Percentiles rank a stretch among this genome's conserved stretches.
Evolutionary conservation across 2,888 invertebrate genomes (phyloP).

Genomic region (Erebia ligea): DNA sequence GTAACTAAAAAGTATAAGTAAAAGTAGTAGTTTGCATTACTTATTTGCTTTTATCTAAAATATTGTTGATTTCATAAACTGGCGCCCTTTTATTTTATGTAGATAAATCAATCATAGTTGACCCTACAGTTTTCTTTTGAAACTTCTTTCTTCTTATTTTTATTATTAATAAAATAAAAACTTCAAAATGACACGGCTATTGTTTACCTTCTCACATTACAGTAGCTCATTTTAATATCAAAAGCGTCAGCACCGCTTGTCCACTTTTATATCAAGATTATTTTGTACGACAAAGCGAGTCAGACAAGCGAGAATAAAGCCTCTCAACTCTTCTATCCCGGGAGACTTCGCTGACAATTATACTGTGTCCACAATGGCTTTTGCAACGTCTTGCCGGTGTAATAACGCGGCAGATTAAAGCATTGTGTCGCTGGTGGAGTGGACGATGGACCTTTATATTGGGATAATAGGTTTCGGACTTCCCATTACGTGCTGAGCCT

Average conservation of each 20-base stretch:
- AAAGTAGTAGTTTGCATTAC: too few species aligned
- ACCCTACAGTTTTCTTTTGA: too few species aligned
- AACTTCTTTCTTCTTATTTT: too few species aligned
- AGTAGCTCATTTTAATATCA: constrained; percentile 16
- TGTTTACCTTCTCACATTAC: constrained; percentile 5
- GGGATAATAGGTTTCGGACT: constrained; percentile 52
- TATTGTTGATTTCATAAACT: too few species aligned
- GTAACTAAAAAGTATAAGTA: too few species aligned
- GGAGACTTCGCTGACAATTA: constrained; percentile 41
- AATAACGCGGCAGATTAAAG: constrained; percentile 49
- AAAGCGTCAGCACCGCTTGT: constrained; percentile 17
- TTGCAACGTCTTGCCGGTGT: constrained; percentile 43
- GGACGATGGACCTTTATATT: constrained; percentile 53
- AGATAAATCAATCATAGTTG: too few species aligned
- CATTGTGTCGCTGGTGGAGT: constrained; percentile 47
- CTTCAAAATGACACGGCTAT: background rate
- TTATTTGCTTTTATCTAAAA: too few species aligned
- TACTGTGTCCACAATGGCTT: constrained; percentile 45
- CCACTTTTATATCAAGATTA: constrained; percentile 29
- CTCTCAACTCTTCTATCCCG: constrained; percentile 37
- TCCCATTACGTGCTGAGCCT: constrained; percentile 44
- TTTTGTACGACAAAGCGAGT: constrained; percentile 32
- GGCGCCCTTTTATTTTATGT: too few species aligned
- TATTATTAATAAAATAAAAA: background rate
- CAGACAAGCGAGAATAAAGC: constrained; percentile 40